Percentiles rank a stretch among this genome's conserved stretches.
Evolutionary conservation across 2,888 invertebrate species (phyloP).

Genomic region (Seladonia tumulorum): DNA sequence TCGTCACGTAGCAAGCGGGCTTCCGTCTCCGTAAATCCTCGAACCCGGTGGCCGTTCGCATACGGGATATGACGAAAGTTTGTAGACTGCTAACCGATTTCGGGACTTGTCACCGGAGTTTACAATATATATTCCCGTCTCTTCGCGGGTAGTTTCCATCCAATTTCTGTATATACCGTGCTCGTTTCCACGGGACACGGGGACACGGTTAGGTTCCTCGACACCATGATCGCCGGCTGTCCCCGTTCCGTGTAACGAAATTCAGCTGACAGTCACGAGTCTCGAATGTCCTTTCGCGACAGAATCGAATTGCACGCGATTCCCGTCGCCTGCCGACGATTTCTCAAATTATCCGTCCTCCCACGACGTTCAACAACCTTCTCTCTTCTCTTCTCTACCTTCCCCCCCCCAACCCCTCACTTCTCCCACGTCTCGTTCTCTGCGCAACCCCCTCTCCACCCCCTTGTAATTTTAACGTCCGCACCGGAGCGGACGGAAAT

Average conservation of each 20-base stretch:
- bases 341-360: constrained; percentile 34
- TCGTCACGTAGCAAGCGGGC: constrained; percentile 58
- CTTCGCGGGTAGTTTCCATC: constrained; percentile 67
- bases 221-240: constrained; percentile 31
- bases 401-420: not conserved
- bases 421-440: not conserved
- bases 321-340: constrained; percentile 12
- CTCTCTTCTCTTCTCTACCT: not conserved
- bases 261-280: constrained; percentile 46
- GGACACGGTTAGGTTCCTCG: constrained; percentile 28
- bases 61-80: constrained; percentile 75
- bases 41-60: constrained; percentile 43
- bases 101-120: constrained; percentile 74
- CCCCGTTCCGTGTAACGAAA: constrained; percentile 39
- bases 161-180: constrained; percentile 68
- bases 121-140: constrained; percentile 68
- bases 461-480: constrained; percentile 36
- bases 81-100: constrained; percentile 67
- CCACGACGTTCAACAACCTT: not conserved
- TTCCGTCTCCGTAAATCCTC: constrained; percentile 62
- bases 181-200: constrained; percentile 60
- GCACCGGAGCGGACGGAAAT: constrained; percentile 11
- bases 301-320: constrained; percentile 45
- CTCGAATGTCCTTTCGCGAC: constrained; percentile 18
- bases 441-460: not conserved